Percentiles rank a stretch among this genome's conserved stretches.
Evolutionary conservation across 2,113 vertebrate species (phyloP).

Genomic region (Eubucco bourcierii): DNA sequence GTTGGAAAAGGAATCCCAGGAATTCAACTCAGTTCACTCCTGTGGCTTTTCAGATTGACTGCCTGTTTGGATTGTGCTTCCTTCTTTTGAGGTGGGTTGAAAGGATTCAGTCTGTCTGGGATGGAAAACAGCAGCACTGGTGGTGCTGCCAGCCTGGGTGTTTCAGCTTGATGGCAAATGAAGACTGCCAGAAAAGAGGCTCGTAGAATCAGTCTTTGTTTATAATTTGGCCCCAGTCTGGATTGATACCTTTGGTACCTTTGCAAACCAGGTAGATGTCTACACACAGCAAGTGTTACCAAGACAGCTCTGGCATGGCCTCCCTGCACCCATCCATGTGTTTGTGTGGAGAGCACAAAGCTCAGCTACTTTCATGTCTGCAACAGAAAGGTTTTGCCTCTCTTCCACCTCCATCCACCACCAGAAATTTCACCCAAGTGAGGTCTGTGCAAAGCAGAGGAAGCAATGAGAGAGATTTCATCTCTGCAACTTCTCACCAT

Average conservation of each 20-base stretch:
- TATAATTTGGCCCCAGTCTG: neutral
- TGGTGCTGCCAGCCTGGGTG: rapidly evolving
- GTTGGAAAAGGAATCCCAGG: neutral
- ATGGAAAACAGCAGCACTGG: neutral
- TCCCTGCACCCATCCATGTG: rapidly evolving
- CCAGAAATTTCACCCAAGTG: neutral
- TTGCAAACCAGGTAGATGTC: neutral
- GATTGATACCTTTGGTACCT: neutral
- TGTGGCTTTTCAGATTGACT: neutral
- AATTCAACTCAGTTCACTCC: neutral
- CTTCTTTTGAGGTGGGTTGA: neutral
- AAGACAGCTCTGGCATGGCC: neutral
- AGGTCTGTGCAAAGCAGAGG: neutral
- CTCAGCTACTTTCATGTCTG: neutral
- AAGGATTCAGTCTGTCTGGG: neutral
- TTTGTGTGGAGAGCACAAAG: neutral
- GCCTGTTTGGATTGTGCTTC: neutral
- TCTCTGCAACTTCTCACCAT: neutral
- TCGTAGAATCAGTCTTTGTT: neutral
- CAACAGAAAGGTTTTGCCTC: neutral
- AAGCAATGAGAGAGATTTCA: neutral
- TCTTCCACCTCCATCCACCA: neutral
- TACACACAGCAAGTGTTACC: rapidly evolving
- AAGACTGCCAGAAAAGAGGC: neutral
- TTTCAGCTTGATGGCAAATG: neutral